Evolutionary conservation across 2,888 invertebrate species (phyloP).

Genomic region (Watsonalla cultraria): DNA sequence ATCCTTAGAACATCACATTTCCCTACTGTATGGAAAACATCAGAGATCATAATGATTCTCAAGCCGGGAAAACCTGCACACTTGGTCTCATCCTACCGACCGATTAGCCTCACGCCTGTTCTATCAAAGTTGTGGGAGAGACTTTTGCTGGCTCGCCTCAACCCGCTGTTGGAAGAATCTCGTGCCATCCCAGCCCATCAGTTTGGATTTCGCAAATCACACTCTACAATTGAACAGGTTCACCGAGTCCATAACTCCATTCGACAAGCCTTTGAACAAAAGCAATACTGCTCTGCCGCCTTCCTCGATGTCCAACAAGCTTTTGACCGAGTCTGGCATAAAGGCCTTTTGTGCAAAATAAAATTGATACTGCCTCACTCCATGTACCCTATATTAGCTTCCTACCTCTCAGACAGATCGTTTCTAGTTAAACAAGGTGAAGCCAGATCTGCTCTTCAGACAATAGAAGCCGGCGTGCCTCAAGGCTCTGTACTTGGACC

Average conservation of each 20-base stretch:
- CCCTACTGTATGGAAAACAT: background rate
- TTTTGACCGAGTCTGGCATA: conserved; percentile 23
- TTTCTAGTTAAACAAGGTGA: too few relatives aligned
- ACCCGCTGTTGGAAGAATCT: background rate
- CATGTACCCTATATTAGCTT: conserved; percentile 6
- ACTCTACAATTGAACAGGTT: too few relatives aligned
- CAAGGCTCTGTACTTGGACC: too few relatives aligned
- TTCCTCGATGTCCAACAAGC: conserved; percentile 22
- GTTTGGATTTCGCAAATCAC: conserved; percentile 10
- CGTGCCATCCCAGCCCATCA: conserved; percentile 9
- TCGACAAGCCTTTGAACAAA: conserved; percentile 8
- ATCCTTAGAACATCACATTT: background rate
- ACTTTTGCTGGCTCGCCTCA: conserved; percentile 3
- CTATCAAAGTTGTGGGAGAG: conserved; percentile 11
- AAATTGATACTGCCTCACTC: conserved; percentile 9
- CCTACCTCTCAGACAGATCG: conserved; percentile 2
- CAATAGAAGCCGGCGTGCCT: too few relatives aligned
- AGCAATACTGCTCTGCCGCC: conserved; percentile 15
- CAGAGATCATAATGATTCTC: background rate
- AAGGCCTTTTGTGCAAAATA: conserved; percentile 16
- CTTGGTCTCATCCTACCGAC: conserved; percentile 10
- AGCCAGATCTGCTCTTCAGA: too few relatives aligned
- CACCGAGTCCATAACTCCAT: background rate
- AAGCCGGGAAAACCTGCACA: background rate
- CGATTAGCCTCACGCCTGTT: conserved; percentile 10